These are phyloP conservation scores for Bos taurus DNA, from an alignment of 2,113 vertebrate species.

Conservation along the genomic window ARS-UCD2.0 NC_037329.1:41716001-41716500, in stretches of 20 bases:
- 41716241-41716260: background rate
- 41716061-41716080: background rate
- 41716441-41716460: background rate
- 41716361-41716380: background rate
- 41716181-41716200: background rate
- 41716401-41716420: background rate
- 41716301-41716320: background rate
- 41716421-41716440: background rate
- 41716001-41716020: too few relatives aligned
- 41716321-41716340: background rate
- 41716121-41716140: background rate
- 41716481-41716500: background rate
- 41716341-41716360: background rate
- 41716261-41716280: background rate
- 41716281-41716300: background rate
- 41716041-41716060: background rate
- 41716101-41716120: background rate
- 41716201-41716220: background rate
- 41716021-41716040: too few relatives aligned
- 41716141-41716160: background rate
- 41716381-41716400: background rate
- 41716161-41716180: background rate
- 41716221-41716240: background rate
- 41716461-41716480: background rate
- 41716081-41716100: background rate